phyloP scores from a whole-genome alignment of 2,113 vertebrate species.

The Dasyornis broadbenti region DNA sequence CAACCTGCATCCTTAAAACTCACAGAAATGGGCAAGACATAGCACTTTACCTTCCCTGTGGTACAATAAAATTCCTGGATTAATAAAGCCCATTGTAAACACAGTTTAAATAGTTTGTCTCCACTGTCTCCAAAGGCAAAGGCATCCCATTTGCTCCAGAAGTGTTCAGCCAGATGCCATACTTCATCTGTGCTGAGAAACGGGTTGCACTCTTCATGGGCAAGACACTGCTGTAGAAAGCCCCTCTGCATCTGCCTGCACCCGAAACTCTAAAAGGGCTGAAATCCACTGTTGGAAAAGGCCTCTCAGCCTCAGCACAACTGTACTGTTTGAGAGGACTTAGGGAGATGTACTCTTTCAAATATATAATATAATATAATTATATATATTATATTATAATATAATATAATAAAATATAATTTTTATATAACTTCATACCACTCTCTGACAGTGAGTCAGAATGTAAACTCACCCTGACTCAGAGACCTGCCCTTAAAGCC shows the following conservation, averaged over 20 bases:
- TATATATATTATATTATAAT: no score
- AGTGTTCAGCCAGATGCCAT: neutral
- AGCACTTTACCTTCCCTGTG: neutral
- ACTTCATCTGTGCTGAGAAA: neutral
- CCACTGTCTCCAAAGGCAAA: neutral
- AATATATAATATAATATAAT: no score
- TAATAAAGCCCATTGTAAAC: neutral
- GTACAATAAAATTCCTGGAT: neutral
- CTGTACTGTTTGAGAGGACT: neutral
- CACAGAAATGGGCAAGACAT: neutral
- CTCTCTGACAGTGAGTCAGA: neutral
- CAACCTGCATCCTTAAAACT: neutral
- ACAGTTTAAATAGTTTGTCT: neutral
- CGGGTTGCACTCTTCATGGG: neutral
- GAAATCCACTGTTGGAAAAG: neutral
- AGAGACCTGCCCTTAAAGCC: neutral
- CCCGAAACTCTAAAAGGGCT: neutral
- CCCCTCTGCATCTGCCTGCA: neutral
- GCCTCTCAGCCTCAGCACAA: neutral
- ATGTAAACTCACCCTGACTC: neutral
- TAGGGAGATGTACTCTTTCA: neutral
- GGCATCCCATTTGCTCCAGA: neutral
- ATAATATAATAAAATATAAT: no score
- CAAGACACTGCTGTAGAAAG: neutral
- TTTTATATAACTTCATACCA: fast-evolving